Evolutionary conservation across 2,797 vertebrate genomes (phyloP), one percentile per base, ranked within the genome.

Genomic region (Platyrinchus mystaceus): DNA sequence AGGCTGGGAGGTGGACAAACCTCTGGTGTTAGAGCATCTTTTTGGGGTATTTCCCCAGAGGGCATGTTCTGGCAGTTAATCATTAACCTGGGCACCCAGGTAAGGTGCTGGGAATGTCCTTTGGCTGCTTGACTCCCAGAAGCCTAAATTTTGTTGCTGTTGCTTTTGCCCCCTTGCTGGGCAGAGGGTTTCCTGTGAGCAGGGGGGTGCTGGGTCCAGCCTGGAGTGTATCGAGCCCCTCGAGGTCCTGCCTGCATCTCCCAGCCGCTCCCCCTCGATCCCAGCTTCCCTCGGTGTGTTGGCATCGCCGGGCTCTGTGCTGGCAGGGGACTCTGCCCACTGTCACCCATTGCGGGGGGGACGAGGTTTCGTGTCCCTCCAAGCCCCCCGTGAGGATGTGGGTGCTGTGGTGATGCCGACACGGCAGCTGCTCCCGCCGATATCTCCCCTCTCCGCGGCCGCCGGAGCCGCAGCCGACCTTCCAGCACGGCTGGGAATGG

Each of bases 401-500:
- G 84, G 6, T 10, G 7, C 9, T 0, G 37, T 1, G 12, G 46
- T 4, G 49, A 0, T 44, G 93, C 59, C 18, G 0, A 10, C 37
- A 0, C 0, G 6, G 90, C 90, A 39, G 76, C 86, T 46, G 71
- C 64, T 10, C 27, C 69, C 18, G 4, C 63, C 28, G 24, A 18
- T 52, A 20, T 58, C 70, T 58, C 70, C 46, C 52, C 44, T 44
- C 9, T 5, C 52, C 4, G 7, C 6, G 7, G 27, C 34, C 11
- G 10, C 28, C 8, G 13, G 39, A 49, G 43, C 55, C 22, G 55
- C 62, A 52, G 62, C 68, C 63, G 62, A 39, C 77, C 64, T 96
- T 95, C 62, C 96, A 56, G 34, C 21, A 23, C 26, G 85, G 90
- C 95, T 39, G 89, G 84, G 93, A 97, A 86, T 96, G 97, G 96